Evolutionary conservation across 1,140 invertebrate genomes (phyloP), one percentile per base, ranked within the genome.

Genomic region (Nylanderia fulva): DNA sequence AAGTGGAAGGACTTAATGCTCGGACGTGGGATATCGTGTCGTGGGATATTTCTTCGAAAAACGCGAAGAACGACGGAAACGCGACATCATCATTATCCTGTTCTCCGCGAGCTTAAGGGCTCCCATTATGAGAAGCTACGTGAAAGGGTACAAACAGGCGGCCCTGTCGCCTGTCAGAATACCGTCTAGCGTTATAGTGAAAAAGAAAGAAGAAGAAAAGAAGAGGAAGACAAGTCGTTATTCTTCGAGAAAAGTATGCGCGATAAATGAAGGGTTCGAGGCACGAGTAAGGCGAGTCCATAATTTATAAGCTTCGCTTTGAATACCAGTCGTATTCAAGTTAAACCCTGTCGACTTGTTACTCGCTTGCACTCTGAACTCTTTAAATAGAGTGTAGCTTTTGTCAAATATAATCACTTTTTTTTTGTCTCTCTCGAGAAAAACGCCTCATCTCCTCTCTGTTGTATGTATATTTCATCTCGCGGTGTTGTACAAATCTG

Each of bases 41-140:
- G 89, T 91, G 90, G 60, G 90, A 88, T 86, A 89, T 71, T 76
- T 71, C 29, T n/a, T n/a, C n/a, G n/a, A 15, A 85, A 88, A 90
- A 88, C 66, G 58, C 76, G 36, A 15, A 8, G 52, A 88, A 88
- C 48, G 29, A 58, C 42, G 66, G 80, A 86, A 86, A 80, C 77
- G 24, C 42, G 42, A 45, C 64, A 42, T 45, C n/a, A 52, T 66
- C 15, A 74, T 74, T 72, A n/a, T 68, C 36, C 39, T 45, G 13
- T n/a, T 56, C 6, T 3, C 24, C n/a, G 29, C 36, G 24, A 58
- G 36, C 52, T 71, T 39, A 58, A 58, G 29, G 21, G 52, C n/a
- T n/a, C 8, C 29, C 29, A 39, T 54, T 79, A 69, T 33, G 77
- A 36, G 36, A 71, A 9, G 39, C 39, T 5, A 52, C 15, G 18